Evolutionary conservation across 2,797 vertebrate genomes (phyloP), one percentile per base, ranked within the genome.

Genomic region (Coregonus ussuriensis): DNA sequence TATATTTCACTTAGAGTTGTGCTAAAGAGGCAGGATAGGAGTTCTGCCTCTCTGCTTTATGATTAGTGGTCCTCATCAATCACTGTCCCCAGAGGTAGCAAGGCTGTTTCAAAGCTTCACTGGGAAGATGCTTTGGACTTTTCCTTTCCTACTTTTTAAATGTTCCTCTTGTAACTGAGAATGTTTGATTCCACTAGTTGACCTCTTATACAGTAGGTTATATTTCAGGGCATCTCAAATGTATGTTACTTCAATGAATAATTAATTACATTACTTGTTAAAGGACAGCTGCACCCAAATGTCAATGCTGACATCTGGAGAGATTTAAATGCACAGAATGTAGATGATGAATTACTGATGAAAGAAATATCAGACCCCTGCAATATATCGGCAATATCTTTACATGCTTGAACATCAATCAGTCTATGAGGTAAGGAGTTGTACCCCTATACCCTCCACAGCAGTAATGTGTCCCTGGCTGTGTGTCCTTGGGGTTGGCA

Each of bases 401-500:
- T 59, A 59, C n/a, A 3, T 59, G 56, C n/a, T n/a, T 59, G 56
- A 59, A 37, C 35, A 37, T 37, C 29, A 14, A 33, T 66, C 25
- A 67, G 65, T 16, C 15, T 33, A 67, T 67, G 65, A 67, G 63
- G 65, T 6, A 14, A 35, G 31, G 29, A 4, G 65, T 6, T 16
- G 5, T n/a, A 62, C 82, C 41, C 7, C 41, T 2, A 41, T 41
- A 9, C 41, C 7, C 41, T 75, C 84, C 83, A 85, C 79, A 81
- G 29, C 29, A 41, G 69, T 82, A 85, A 89, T 88, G 88, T 80
- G 74, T 82, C 88, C 86, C 87, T 88, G 87, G 84, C 82, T 86
- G 78, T 80, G 83, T 76, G 78, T 65, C 80, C 81, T 54, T 62
- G 31, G 84, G 78, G 88, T 25, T 25, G 25, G 25, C 25, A 84